Conservation (phyloP, 2,113 vertebrate genomes). For the Numenius arquata region DNA sequence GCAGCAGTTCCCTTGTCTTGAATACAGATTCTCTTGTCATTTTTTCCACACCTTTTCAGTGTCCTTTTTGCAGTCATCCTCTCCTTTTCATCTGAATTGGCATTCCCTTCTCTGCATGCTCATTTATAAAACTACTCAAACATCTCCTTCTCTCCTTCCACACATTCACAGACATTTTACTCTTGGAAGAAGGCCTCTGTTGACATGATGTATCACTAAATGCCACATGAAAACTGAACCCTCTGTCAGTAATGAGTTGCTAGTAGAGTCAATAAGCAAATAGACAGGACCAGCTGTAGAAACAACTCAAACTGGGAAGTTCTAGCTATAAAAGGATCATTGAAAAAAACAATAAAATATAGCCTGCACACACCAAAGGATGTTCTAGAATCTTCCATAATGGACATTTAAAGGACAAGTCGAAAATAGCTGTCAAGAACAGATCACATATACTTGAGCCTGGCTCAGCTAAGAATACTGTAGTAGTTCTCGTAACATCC, state of each 20-base stretch:
- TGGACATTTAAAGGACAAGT: not conserved
- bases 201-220: not conserved
- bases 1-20: not conserved
- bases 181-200: not conserved
- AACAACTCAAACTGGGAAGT: slow-evolving; percentile 13
- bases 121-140: not conserved
- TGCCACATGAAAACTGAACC: slow-evolving; percentile 14
- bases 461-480: not conserved
- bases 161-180: not conserved
- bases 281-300: slow-evolving; percentile 29
- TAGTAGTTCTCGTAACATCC: not conserved
- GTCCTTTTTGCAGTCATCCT: not conserved
- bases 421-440: not conserved
- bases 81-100: not conserved
- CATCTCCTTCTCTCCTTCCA: not conserved
- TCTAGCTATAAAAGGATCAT: slow-evolving; percentile 12
- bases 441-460: not conserved
- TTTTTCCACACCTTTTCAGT: not conserved
- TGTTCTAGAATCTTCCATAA: not conserved
- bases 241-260: not conserved
- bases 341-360: not conserved
- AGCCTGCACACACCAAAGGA: not conserved
- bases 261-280: slow-evolving; percentile 36
- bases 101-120: not conserved
- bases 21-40: not conserved